Conservation (phyloP, 1,140 invertebrate species). For the Drosophila kurseongensis region DNA sequence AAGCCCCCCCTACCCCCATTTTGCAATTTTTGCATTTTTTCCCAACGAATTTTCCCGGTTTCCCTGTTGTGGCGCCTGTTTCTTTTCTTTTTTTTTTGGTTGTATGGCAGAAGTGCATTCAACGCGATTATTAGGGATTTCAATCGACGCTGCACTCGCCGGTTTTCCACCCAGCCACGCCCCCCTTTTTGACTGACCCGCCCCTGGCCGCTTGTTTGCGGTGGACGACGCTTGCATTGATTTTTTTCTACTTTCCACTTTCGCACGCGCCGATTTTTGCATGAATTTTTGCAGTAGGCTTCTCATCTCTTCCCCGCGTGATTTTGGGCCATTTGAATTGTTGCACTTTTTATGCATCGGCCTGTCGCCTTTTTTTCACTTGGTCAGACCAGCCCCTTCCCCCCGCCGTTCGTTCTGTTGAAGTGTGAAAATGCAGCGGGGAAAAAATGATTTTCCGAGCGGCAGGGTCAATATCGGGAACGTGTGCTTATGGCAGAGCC, state of each 20-base stretch:
- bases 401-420: conserved; percentile 36
- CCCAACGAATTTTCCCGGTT: conserved; percentile 18
- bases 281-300: conserved; percentile 78
- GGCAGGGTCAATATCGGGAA: conserved; percentile 50
- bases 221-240: conserved; percentile 55
- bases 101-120: conserved; percentile 64
- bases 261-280: conserved; percentile 62
- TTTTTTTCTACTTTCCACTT: conserved; percentile 52
- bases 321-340: conserved; percentile 73
- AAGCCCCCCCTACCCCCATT: not conserved
- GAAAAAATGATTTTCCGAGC: conserved; percentile 46
- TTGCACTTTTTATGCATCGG: conserved; percentile 78
- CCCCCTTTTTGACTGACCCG: not conserved
- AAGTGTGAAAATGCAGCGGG: conserved; percentile 77
- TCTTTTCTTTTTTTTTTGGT: conserved; percentile 12
- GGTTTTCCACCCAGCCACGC: conserved; percentile 7
- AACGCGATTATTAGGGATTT: conserved; percentile 80
- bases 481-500: conserved; percentile 35
- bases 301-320: conserved; percentile 7
- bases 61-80: not conserved
- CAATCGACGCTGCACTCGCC: conserved; percentile 73
- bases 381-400: too few species aligned
- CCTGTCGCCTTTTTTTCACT: conserved; percentile 35
- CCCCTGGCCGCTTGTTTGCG: conserved; percentile 66
- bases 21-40: conserved; percentile 74